Conservation (phyloP, 2,797 vertebrate genomes). For the Pantherophis vulpinus region DNA sequence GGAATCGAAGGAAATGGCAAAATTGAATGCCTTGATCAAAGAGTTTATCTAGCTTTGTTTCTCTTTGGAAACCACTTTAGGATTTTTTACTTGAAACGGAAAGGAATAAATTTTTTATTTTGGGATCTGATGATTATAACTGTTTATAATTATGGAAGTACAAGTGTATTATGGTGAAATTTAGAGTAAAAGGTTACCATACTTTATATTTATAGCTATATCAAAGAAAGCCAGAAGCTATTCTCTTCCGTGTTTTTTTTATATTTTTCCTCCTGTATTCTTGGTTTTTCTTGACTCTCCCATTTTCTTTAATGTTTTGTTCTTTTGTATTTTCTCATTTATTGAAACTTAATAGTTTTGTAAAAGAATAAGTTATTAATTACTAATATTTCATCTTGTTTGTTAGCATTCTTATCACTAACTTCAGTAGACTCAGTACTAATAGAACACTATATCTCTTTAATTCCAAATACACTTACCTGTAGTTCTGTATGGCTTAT, state of each 20-base stretch:
- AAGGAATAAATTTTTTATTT: background rate
- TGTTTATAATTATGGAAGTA: background rate
- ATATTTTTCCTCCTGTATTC: background rate
- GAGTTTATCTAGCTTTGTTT: background rate
- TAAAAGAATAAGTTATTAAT: background rate
- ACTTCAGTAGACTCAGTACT: background rate
- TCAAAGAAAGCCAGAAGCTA: background rate
- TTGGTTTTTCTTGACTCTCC: background rate
- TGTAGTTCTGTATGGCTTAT: background rate
- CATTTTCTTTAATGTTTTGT: no score
- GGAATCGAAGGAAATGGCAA: background rate
- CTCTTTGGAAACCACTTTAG: background rate
- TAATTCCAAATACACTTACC: background rate
- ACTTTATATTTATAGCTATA: background rate
- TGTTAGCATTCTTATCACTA: background rate
- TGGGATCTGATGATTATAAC: background rate
- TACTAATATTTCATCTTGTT: background rate
- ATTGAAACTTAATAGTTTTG: background rate
- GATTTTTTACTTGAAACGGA: background rate
- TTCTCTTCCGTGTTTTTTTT: background rate
- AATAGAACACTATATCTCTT: background rate
- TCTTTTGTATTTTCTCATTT: background rate
- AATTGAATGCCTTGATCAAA: background rate
- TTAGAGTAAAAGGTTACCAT: background rate
- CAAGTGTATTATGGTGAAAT: background rate